These are phyloP conservation scores for Podotricha telesiphe DNA, from an alignment of 2,888 invertebrate species.

Conservation along the genomic window DNA sequence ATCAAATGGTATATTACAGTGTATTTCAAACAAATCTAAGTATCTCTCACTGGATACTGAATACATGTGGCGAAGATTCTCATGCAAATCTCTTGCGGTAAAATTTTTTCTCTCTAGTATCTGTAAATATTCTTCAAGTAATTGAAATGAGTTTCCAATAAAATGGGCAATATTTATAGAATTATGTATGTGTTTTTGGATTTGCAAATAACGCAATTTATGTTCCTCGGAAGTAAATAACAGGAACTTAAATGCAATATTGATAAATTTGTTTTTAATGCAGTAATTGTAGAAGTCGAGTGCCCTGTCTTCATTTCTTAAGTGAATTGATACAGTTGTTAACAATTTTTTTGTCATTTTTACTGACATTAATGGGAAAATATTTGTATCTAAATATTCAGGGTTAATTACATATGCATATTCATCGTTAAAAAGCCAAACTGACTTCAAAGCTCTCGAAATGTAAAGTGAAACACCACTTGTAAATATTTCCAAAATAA, in stretches of 20 bases:
- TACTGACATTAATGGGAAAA: conserved; percentile 64
- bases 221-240: conserved; percentile 54
- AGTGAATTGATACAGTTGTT: conserved; percentile 50
- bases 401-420: conserved; percentile 56
- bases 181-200: conserved; percentile 30
- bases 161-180: conserved; percentile 47
- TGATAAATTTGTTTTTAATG: conserved; percentile 46
- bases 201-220: conserved; percentile 54
- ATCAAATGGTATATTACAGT: conserved; percentile 8
- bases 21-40: conserved; percentile 58
- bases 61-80: conserved; percentile 48
- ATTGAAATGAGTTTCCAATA: conserved; percentile 54
- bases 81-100: conserved; percentile 5
- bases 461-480: conserved; percentile 61
- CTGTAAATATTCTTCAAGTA: conserved; percentile 50
- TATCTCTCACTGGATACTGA: conserved; percentile 53
- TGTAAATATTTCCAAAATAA: conserved; percentile 60
- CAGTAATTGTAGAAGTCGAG: conserved; percentile 60
- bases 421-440: conserved; percentile 59
- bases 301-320: conserved; percentile 54
- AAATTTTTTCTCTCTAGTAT: conserved; percentile 4
- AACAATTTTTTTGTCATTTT: conserved; percentile 65
- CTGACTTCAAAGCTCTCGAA: conserved; percentile 60
- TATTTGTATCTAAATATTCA: conserved; percentile 55
- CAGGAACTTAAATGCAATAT: conserved; percentile 60